Evolutionary conservation across 2,113 vertebrate genomes (phyloP), one percentile per base, ranked within the genome.

Genomic region (Cichladusa arquata): DNA sequence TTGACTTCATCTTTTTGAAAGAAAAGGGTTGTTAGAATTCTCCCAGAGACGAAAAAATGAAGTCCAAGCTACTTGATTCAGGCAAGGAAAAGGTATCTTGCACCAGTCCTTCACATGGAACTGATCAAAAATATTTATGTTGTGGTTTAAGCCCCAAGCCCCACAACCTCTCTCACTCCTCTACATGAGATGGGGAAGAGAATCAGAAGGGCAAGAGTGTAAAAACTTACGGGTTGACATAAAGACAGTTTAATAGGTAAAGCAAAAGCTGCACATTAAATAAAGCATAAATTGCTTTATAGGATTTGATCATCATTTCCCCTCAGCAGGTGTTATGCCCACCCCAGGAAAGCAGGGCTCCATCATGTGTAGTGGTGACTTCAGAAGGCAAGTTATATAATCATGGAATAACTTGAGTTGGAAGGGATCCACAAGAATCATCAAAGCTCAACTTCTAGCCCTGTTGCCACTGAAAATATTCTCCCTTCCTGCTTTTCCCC

Each of bases 321-420:
- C 8, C 22, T 18, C 3, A 15, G 12, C 25, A 73, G 50, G 6
- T 42, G 16, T 50, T 82, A 7, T 36, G 17, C 14, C 12, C 1
- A 0, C 7, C 34, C 14, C 38, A 23, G 57, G 48, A 80, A 26
- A 82, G 29, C 33, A 29, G 33, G 12, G 8, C 13, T 92, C 13
- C 12, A 33, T 50, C 1, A 2, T 5, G 1, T 11, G 0, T 28
- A 28, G 40, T 0, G 0, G 3, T 53, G 19, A 18, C 34, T 61
- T 67, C 36, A 31, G 45, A 90, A 70, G 31, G 51, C 9, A 66
- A 61, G 36, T 5, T 34, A 23, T 11, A 54, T 47, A 34, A 45
- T 53, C 10, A 7, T 36, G n/a, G 44, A 51, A n/a, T 38, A 47
- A 31, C 29, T 40, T 54, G 25, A 54, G 25, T 13, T 82, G 29